Evolutionary conservation across 2,113 vertebrate species (phyloP).

Genomic region (Megalops atlanticus): DNA sequence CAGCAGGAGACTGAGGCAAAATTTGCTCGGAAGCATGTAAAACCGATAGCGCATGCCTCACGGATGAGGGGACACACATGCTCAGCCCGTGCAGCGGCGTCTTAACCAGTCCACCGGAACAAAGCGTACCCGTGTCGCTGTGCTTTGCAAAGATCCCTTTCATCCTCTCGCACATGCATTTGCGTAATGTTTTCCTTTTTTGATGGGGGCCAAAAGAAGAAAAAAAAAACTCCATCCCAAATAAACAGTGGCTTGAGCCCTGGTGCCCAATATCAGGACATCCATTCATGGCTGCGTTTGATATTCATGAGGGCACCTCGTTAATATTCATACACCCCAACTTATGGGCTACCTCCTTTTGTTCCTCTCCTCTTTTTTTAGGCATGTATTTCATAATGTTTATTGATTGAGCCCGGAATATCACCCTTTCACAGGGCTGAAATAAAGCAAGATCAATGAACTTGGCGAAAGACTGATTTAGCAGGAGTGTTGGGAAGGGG

Average conservation of each 20-base stretch:
- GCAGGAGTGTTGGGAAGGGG: not conserved
- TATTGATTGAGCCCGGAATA: no score
- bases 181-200: slow-evolving; percentile 46
- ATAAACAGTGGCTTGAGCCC: slow-evolving; percentile 17
- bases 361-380: slow-evolving; percentile 42
- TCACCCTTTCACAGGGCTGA: not conserved
- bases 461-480: not conserved
- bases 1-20: slow-evolving; percentile 52
- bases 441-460: not conserved
- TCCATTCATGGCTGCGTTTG: slow-evolving; percentile 65
- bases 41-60: slow-evolving; percentile 49
- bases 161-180: slow-evolving; percentile 57
- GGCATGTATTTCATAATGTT: slow-evolving; percentile 23
- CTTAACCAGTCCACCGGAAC: slow-evolving; percentile 43
- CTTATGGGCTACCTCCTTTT: slow-evolving; percentile 47
- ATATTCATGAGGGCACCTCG: slow-evolving; percentile 66
- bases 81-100: slow-evolving; percentile 46
- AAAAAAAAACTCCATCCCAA: not conserved
- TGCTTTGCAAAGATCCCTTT: slow-evolving; percentile 32
- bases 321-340: slow-evolving; percentile 61
- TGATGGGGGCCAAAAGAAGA: slow-evolving; percentile 46
- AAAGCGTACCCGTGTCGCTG: slow-evolving; percentile 48
- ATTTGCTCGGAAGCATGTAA: slow-evolving; percentile 49
- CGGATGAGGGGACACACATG: slow-evolving; percentile 29
- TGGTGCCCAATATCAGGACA: slow-evolving; percentile 51